Evolutionary conservation across 2,888 invertebrate genomes (phyloP), one percentile per base, ranked within the genome.

Genomic region (Torymus auratus): DNA sequence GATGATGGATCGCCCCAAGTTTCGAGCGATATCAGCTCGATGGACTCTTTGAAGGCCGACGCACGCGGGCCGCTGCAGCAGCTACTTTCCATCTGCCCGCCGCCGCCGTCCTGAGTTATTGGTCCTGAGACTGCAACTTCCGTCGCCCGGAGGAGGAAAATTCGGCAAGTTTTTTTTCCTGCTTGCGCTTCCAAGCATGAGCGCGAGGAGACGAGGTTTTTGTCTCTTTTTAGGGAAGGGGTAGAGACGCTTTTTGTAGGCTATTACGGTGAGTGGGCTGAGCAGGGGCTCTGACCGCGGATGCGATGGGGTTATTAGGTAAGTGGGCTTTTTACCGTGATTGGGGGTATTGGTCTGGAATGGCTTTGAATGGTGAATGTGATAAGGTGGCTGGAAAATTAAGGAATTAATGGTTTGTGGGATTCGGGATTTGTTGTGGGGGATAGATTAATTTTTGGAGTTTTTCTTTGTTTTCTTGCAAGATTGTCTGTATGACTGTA

Each of bases 1-100:
- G 73, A 82, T 82, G 82, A 82, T 80, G 76, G 82, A 82, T 82
- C 75, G 77, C 0, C 7, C 72, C 12, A 82, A 82, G 82, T 82
- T 82, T 79, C 56, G 60, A 61, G 64, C 64, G 28, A 14, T 71
- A 75, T 76, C 75, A 50, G 68, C 5, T 78, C 81, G 74, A 78
- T 81, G 55, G 81, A 70, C 72, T 82, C 73, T 74, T 71, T 81
- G 62, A 77, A 76, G 76, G 76, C 70, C 23, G 14, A 55, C 17
- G 58, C 50, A 61, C 10, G 41, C 28, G 28, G 5, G 28, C 28
- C 28, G 28, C 3, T 28, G 28, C 28, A 5, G 23, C 23, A 23
- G 28, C 28, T 28, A 28, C 28, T 28, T 82, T 79, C 76, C 82
- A 76, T 76, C 75, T 82, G 75, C 41, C 7, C 41, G 68, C 68